Conservation (phyloP, 2,888 invertebrate species). For the Nomada hirtipes region DNA sequence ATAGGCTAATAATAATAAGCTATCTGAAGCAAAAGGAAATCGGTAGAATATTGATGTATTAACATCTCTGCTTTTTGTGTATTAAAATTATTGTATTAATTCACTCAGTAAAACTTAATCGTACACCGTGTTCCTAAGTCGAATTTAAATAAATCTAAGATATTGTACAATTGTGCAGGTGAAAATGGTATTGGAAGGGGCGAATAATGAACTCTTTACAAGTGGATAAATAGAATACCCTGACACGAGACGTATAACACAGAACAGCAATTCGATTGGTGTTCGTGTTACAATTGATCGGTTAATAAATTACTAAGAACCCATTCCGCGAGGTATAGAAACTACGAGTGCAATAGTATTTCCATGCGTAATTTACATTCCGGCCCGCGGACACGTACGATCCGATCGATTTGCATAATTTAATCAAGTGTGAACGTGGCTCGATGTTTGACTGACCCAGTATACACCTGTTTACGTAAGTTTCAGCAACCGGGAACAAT, state of each 20-base stretch:
- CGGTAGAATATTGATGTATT: too few relatives aligned
- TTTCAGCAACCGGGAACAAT: conserved; percentile 57
- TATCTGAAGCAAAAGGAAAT: too few relatives aligned
- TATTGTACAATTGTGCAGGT: too few relatives aligned
- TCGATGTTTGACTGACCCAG: conserved; percentile 59
- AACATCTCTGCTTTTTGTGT: too few relatives aligned
- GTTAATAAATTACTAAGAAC: conserved; percentile 48
- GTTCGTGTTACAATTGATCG: conserved; percentile 36
- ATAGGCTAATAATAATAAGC: too few relatives aligned
- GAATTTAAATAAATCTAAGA: too few relatives aligned
- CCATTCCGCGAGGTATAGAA: conserved; percentile 48
- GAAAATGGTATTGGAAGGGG: neutral
- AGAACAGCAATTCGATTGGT: conserved; percentile 22
- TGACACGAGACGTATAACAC: conserved; percentile 24
- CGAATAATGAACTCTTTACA: conserved; percentile 31
- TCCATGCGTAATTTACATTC: conserved; percentile 59
- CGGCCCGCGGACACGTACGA: conserved; percentile 43
- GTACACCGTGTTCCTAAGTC: too few relatives aligned
- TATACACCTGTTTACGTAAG: conserved; percentile 63
- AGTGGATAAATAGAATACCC: conserved; percentile 37
- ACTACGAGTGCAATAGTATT: conserved; percentile 37
- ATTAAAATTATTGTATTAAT: too few relatives aligned
- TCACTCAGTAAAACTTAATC: too few relatives aligned
- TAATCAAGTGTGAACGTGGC: conserved; percentile 56
- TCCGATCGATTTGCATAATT: conserved; percentile 60